Base-by-base conservation (phyloP, 2,797 vertebrate species). In the Tragelaphus oryx region DNA sequence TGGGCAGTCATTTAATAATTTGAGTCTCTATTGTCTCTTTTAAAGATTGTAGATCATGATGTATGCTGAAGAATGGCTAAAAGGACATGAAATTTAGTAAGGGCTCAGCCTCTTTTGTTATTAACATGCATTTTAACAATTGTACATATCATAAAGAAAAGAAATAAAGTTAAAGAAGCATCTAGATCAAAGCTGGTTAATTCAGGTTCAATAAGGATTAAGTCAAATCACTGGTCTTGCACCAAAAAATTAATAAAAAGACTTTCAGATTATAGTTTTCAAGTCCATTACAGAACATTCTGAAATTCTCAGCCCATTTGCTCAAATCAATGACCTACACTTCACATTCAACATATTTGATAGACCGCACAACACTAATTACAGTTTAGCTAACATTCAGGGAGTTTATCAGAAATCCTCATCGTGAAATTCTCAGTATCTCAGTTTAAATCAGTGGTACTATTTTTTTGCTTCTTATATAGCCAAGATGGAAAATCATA, bases 41-140 rank as follows among this genome's bases (percentile, higher is more conserved):
- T 60, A 71, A 17, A 57, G 3, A 60, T 87, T 75, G 14, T 55
- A 10, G 13, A 83, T 79, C 26, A 46, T 81, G 28, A 44, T 60
- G 33, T 59, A 12, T 37, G 50, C 48, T 52, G 50, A 85, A 89
- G 14, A 96, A 50, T 74, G 46, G 28, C 33, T 94, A 57, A 78
- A 50, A 93, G 18, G 4, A 55, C 37, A 2, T 87, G 3, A 22
- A 65, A 86, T 59, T 87, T 50, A 84, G 44, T 41, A 78, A n/a
- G 13, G 5, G 1, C 37, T n/a, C 8, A 74, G 12, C 60, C 20
- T 93, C 37, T 93, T 3, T 50, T 93, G 4, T 26, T 44, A 24
- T 30, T 50, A 62, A 54, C 41, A 71, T 20, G 12, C 5, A 81
- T 30, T 75, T 89, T 83, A 24, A 90, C 65, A 86, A 65, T 33